Evolutionary conservation across 2,888 invertebrate genomes (phyloP), one percentile per base, ranked within the genome.

Genomic region (Masnerella sp.): DNA sequence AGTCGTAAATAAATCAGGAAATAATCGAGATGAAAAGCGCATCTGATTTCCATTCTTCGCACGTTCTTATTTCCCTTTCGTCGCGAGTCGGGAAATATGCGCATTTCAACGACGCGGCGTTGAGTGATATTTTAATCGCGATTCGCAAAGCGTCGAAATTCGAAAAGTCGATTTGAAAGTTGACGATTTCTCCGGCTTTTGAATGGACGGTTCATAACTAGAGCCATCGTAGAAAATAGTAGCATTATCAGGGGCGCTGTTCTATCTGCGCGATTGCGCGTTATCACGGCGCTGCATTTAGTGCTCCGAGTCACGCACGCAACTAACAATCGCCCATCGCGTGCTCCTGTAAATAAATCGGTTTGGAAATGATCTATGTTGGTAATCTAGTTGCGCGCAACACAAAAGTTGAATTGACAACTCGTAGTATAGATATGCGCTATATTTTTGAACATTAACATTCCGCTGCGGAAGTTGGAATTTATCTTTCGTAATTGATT

Each of bases 341-440:
- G 62, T 69, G 61, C 62, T 49, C 25, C 47, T 34, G 62, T 36
- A 42, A 69, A 69, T 62, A 54, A 56, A 61, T 69, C 62, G 61
- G 47, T 45, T 54, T 30, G 9, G 34, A 52, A 43, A 28, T 36
- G 51, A 69, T 61, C 69, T 12, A 36, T 15, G 45, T 30, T 22
- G 34, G 32, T 40, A 58, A 43, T 67, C 67, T 67, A 42, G 58
- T 68, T 45, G 61, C 11, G 52, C 22, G 36, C 47, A 38, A 12
- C 45, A 38, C 45, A 61, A 56, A 52, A 69, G 59, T 68, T 59
- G 22, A 68, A 68, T 43, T 68, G 58, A 61, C 59, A 45, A 68
- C 52, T 45, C 18, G 25, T n/a, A 52, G 5, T 30, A 30, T 30
- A n/a, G 5, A 30, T 30, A 9, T 30, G 30, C n/a, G n/a, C n/a